Evolutionary conservation across 2,797 vertebrate genomes (phyloP).

Genomic region (Austrolebias charrua): DNA sequence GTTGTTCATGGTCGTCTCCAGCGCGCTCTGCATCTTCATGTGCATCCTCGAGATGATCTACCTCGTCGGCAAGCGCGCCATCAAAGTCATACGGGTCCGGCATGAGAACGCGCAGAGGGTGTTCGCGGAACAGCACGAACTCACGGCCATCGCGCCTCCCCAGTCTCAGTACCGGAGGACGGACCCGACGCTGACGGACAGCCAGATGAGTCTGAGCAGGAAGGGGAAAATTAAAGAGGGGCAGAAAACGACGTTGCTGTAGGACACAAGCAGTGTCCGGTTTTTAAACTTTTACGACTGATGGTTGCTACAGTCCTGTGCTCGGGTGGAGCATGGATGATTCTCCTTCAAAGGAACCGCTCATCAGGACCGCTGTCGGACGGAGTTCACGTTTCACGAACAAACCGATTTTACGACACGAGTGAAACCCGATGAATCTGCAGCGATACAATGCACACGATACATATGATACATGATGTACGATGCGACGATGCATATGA

Average conservation of each 20-base stretch:
- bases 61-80: slow-evolving; percentile 82
- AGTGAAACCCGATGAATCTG: too few species aligned
- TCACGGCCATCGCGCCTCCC: slow-evolving; percentile 35
- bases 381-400: too few species aligned
- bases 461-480: too few species aligned
- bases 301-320: too few species aligned
- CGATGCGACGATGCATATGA: too few species aligned
- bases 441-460: too few species aligned
- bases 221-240: slow-evolving; percentile 34
- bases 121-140: slow-evolving; percentile 53
- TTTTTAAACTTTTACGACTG: too few species aligned
- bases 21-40: slow-evolving; percentile 84
- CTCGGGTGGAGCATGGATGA: too few species aligned
- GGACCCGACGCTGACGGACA: slow-evolving; percentile 49
- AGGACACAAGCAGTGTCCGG: slow-evolving; percentile 26
- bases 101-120: slow-evolving; percentile 39
- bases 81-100: slow-evolving; percentile 38
- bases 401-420: too few species aligned
- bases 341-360: too few species aligned
- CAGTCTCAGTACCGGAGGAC: slow-evolving; percentile 40
- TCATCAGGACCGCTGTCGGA: too few species aligned
- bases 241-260: slow-evolving; percentile 37
- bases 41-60: slow-evolving; percentile 87
- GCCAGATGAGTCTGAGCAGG: slow-evolving; percentile 46
- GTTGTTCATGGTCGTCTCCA: slow-evolving; percentile 88